Evolutionary conservation across 2,113 vertebrate species (phyloP), one percentile per base, ranked within the genome.

Genomic region (Pipa parva): DNA sequence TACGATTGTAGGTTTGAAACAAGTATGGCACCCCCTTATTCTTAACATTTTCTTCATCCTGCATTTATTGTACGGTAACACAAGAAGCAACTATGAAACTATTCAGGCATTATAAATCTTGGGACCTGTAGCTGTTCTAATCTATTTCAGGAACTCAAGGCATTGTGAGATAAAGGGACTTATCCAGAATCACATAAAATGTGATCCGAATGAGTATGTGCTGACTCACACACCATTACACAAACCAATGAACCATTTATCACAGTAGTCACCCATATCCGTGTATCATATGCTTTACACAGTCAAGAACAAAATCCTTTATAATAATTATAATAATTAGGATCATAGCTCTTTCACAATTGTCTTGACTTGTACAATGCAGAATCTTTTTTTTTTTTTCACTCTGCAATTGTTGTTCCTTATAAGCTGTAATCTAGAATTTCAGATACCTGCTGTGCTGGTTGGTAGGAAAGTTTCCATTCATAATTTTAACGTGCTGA

Each of bases 141-240:
- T 70, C 58, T 54, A 45, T 69, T 37, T 48, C 25, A 25, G 36
- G 33, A 45, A 70, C 36, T 49, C 58, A 45, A 50, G 57, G 57
- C 66, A 45, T 45, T n/a, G 18, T n/a, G 22, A 68, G 31, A 68
- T 68, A 59, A 68, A 60, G 65, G 50, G 58, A 60, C 48, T 70
- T 61, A 70, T 70, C 66, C 36, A 42, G 37, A n/a, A 61, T 61
- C 57, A 48, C 26, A 46, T 45, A 26, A 57, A 57, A 12, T 58
- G 55, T 31, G 26, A 18, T 56, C 26, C 8, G 52, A 31, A 56
- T 56, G 24, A 18, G 15, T 27, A 7, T 56, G 18, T 31, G 13
- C 27, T 15, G 27, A 33, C 33, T 51, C 10, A 28, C 45, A 46
- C 28, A 33, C 45, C 6, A 57, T 57, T 59, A 56, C 29, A 5